Base-by-base conservation (phyloP, 2,888 invertebrate species). In the Athetis lepigone region DNA sequence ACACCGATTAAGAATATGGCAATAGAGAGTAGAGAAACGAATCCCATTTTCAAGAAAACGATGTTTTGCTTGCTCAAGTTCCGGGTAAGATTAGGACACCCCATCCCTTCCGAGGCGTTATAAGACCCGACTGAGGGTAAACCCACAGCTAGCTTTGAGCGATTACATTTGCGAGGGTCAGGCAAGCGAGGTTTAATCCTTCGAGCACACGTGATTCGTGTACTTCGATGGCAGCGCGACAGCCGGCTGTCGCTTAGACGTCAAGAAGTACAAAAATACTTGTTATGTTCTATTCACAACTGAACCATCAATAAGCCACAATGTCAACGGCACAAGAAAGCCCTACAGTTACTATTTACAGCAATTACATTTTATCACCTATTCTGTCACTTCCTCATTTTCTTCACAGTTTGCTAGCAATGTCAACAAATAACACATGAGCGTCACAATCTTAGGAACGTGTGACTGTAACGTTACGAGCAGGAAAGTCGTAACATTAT, bases 401-500 rank as follows among this genome's bases (percentile, higher is more conserved):
- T 18, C 55, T 21, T 39, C 4, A 77, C 56, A 67, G 54, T 70
- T 37, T 40, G 37, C 40, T 19, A 57, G 21, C 9, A 49, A 70
- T 40, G 43, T 54, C 40, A 70, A 61, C 70, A 54, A 54, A 70
- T 54, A 75, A 60, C 21, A 58, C 52, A 54, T 36, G 40, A 43
- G 43, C 49, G 21, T 45, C 50, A 57, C 66, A 65, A 65, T 58
- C 66, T 72, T 25, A 43, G 52, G 64, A 60, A 77, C 58, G 66
- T 77, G 73, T 49, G 51, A 51, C 37, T 25, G 18, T 13, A 39
- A 71, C 57, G 72, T 73, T 55, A 47, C 47, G 37, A 65, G 54
- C 42, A 37, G 67, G 56, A 51, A 72, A 64, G 45, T 72, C 58
- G 64, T 75, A 68, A 60, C 61, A 46, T 75, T 66, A 72, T 49